Base-by-base conservation (phyloP, 2,888 invertebrate genomes). In the Papilio demoleus region DNA sequence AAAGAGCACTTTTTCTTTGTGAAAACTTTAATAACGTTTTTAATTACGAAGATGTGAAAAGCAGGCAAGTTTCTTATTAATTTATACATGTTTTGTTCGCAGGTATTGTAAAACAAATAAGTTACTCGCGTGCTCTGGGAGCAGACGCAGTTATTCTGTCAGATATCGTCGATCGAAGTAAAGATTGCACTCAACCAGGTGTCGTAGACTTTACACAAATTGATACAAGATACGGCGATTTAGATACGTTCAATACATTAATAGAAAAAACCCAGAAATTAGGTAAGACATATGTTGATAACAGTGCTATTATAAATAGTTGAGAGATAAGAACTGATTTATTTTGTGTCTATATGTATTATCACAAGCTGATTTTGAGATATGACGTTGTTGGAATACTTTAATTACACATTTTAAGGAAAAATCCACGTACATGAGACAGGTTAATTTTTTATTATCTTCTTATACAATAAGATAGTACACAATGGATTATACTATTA, bases 111-210 rank as follows among this genome's bases (percentile, higher is more conserved):
- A 90, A 89, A 71, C 90, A 92, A 73, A 72, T 92, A 8, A 90
- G 90, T 73, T 92, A 93, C 71, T 81, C 88, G 1, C 81, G 85
- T n/a, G 88, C 90, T 0, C 58, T 92, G 14, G 91, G 91, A 11
- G 88, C 88, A 1, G 90, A 92, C 73, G 90, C 90, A 5, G 80
- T 91, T 4, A 87, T 92, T 63, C 76, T 93, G 42, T 92, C 93
- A 0, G 79, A 91, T 0, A 62, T 92, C 61, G 76, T 79, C 1
- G 60, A 79, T 3, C 83, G 75, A 68, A 91, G 84, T 71, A 71
- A 74, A 90, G 93, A 94, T 17, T 98, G 98, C 82, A 94, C 94
- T 80, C 96, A 95, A 1, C 97, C 97, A 72, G 98, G 98, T 66
- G 94, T 96, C 38, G 86, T 95, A 0, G 93, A 97, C 82, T 96